Conservation (phyloP, 2,797 vertebrate genomes). For the Oceanodroma leucorhoa region DNA sequence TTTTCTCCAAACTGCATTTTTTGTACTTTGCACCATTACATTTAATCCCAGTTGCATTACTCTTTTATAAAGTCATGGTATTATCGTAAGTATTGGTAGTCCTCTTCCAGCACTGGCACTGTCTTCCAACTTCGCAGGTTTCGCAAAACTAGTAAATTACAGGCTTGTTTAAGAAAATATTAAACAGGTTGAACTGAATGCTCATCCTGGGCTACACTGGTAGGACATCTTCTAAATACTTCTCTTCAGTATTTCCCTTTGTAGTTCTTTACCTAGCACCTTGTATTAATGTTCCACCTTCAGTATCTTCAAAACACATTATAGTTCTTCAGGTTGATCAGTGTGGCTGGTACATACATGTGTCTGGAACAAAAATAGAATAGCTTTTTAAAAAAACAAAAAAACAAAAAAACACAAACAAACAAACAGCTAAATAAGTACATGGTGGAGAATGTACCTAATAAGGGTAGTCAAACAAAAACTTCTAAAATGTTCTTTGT, state of each 20-base stretch:
- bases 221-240: not conserved
- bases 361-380: not conserved
- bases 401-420: no score
- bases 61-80: not conserved
- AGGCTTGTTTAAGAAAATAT: not conserved
- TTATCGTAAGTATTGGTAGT: not conserved
- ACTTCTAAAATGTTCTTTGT: not conserved
- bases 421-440: not conserved
- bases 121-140: not conserved
- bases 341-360: not conserved
- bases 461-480: not conserved
- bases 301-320: not conserved
- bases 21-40: not conserved
- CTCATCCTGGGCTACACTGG: not conserved
- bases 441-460: not conserved
- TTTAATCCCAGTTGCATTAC: not conserved
- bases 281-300: not conserved
- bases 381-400: no score
- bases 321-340: not conserved
- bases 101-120: not conserved
- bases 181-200: not conserved
- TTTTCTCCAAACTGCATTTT: not conserved
- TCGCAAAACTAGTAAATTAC: not conserved
- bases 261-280: not conserved
- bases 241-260: not conserved